Percentiles rank a stretch among this genome's conserved stretches.
Conservation (phyloP, 2,888 invertebrate species). For the Incurvaria masculella region DNA sequence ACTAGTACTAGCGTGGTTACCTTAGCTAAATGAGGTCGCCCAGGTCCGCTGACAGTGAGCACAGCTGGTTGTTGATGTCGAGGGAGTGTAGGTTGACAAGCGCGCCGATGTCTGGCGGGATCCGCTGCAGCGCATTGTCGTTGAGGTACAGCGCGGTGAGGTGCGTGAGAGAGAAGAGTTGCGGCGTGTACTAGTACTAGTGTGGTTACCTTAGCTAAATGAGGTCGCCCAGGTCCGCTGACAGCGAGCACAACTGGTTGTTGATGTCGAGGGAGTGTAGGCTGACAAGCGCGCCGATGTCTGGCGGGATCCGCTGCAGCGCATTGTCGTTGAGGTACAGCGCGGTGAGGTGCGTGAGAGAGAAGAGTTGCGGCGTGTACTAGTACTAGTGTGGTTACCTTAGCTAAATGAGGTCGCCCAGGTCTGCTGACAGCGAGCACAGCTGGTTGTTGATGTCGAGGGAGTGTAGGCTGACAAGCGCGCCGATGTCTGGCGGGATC, state of each 20-base stretch:
- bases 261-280: constrained; percentile 28
- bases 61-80: constrained; percentile 7
- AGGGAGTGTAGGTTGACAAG: no score
- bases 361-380: constrained; percentile 1
- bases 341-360: constrained; percentile 78
- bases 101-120: no score
- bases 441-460: constrained; percentile 94
- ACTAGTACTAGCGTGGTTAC: no score
- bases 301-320: constrained; percentile 53
- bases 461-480: constrained; percentile 77
- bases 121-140: constrained; percentile 83
- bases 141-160: constrained; percentile 94
- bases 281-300: no score
- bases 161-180: constrained; percentile 52
- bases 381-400: constrained; percentile 52
- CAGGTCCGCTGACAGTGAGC: constrained; percentile 9
- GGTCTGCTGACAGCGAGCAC: constrained; percentile 89
- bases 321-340: constrained; percentile 96
- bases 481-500: constrained; percentile 88
- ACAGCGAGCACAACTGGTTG: constrained; percentile 92
- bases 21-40: background rate
- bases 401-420: constrained; percentile 94
- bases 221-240: constrained; percentile 95
- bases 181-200: no score
- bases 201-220: constrained; percentile 77